Percentiles rank a stretch among this genome's conserved stretches.
Evolutionary conservation across 2,797 vertebrate genomes (phyloP).

Genomic region (Notolepis coatsorum): DNA sequence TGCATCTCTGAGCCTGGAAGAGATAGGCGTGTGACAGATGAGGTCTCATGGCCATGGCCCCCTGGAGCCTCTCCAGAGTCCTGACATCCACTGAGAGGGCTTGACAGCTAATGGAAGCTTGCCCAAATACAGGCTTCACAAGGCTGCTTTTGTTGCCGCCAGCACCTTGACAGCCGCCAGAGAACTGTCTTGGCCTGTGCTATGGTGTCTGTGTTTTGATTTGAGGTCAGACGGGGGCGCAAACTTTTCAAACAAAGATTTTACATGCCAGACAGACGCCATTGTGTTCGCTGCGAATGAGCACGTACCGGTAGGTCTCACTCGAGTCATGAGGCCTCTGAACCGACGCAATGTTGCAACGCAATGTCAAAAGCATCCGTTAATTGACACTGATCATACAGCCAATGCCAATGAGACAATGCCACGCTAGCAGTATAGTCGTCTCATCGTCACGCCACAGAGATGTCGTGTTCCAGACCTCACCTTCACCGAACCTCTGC

Average conservation of each 20-base stretch:
- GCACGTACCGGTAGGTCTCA: too few relatives aligned
- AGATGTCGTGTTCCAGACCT: slow-evolving; percentile 41
- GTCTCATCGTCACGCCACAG: too few relatives aligned
- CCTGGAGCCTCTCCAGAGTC: slow-evolving; percentile 63
- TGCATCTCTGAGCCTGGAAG: slow-evolving; percentile 53
- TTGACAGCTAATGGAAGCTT: slow-evolving; percentile 50
- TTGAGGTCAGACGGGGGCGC: slow-evolving; percentile 20
- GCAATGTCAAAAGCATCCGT: neutral
- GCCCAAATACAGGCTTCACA: slow-evolving; percentile 45
- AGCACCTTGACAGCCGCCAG: slow-evolving; percentile 56
- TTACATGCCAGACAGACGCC: neutral
- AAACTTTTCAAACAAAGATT: slow-evolving; percentile 6
- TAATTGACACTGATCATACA: too few relatives aligned
- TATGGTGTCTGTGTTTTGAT: slow-evolving; percentile 35
- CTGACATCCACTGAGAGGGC: slow-evolving; percentile 52
- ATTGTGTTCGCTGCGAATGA: neutral
- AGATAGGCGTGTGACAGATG: slow-evolving; percentile 64
- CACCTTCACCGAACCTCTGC: slow-evolving; percentile 88
- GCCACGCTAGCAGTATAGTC: too few relatives aligned
- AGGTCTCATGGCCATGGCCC: slow-evolving; percentile 55
- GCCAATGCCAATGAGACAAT: too few relatives aligned
- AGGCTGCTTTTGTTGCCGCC: slow-evolving; percentile 42
- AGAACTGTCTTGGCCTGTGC: slow-evolving; percentile 24
- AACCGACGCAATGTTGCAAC: neutral
- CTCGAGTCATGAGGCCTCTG: too few relatives aligned